Evolutionary conservation across 2,797 vertebrate genomes (phyloP), one percentile per base, ranked within the genome.

Genomic region (Corythornis leucogaster): DNA sequence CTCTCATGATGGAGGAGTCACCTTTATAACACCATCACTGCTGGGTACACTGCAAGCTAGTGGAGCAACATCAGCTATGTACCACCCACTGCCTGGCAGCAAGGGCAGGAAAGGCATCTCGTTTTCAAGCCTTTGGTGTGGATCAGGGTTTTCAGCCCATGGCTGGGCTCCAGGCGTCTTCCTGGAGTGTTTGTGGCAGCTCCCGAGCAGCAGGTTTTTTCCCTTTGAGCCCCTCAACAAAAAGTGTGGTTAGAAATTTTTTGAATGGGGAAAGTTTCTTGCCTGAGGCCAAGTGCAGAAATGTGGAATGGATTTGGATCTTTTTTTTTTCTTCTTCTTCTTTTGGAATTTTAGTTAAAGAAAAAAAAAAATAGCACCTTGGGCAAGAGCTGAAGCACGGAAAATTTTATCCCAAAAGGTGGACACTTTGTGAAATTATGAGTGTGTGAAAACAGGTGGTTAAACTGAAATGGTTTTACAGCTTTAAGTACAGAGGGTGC

Each of bases 381-480:
- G 3, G 75, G 92, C 80, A 93, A 80, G 61, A 88, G 71, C 59
- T 26, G 85, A 86, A 86, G 92, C 84, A 42, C 53, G 90, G 92
- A 94, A 95, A 94, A 76, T 57, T 88, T 74, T 30, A 48, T 81
- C 80, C 86, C 78, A 28, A 70, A 91, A 94, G 80, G 90, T 82
- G 45, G 42, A 66, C 19, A 50, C 68, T 69, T 57, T 70, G 75
- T 90, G 88, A 76, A 91, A 76, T 79, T 43, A n/a, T 4, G 50
- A 94, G 78, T 1, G 14, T 94, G 93, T 92, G 83, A 91, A 95
- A 96, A 87, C 93, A 96, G 90, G 92, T 95, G 93, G 84, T 95
- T 85, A 87, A 87, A 82, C 86, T 57, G 75, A 92, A 95, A 93
- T 24, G 38, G 18, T 94, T 96, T 95, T 58, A 58, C 86, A 95